Evolutionary conservation across 2,888 invertebrate genomes (phyloP), one percentile per base, ranked within the genome.

Genomic region (Heliconius erato): DNA sequence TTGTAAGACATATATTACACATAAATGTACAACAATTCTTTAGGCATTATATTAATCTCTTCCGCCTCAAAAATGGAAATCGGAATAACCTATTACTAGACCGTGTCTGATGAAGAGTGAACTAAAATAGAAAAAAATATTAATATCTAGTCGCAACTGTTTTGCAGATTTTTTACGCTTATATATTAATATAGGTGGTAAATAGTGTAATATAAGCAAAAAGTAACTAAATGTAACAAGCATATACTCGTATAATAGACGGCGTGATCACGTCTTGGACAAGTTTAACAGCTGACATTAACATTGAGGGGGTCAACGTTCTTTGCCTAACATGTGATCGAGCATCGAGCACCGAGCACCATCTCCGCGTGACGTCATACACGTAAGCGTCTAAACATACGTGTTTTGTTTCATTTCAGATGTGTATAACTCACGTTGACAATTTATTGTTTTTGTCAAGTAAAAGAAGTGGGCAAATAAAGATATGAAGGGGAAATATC

Each of bases 301-400:
- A 92, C 93, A 92, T 93, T 92, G 91, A 89, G 82, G 89, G 90
- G 94, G 93, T 94, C 94, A 93, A 85, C 91, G 92, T 89, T 90
- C 94, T 91, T 90, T 59, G 72, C 74, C 79, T 80, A 79, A 74
- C 80, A 68, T 68, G 80, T 79, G 71, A 77, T 71, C 54, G 32
- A 65, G 81, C 80, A 68, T 65, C 71, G 77, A 26, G 83, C 86
- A 86, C 3, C 71, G 72, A 72, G 44, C 72, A 90, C 92, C 92
- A 92, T 92, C 89, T 93, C 65, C 91, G 88, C 63, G 74, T 91
- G 91, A 92, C 92, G 92, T 93, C 92, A 92, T 74, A 32, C 32
- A 0, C 32, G 32, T 32, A 80, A 82, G 84, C 87, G 74, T 78
- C 72, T 80, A 79, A 77, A 65, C 81, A 65, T 80, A 81, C 79